Evolutionary conservation across 2,113 vertebrate genomes (phyloP).

Genomic region (Camelus dromedarius): DNA sequence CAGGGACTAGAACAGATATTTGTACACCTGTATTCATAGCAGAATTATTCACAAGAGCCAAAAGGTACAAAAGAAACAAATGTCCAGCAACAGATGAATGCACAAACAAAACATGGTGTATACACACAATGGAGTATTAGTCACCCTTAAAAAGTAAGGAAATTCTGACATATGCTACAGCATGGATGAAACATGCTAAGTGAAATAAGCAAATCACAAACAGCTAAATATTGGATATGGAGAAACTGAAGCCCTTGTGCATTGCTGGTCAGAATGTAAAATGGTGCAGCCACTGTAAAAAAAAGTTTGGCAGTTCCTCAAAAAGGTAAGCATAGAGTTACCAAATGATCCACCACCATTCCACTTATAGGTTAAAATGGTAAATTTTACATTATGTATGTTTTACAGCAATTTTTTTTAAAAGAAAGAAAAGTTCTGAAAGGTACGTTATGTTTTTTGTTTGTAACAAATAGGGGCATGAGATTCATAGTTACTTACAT

Average conservation of each 20-base stretch:
- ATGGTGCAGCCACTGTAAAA: neutral
- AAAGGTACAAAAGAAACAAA: neutral
- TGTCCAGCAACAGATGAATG: neutral
- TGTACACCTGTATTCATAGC: neutral
- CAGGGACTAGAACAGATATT: neutral
- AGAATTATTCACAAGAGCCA: neutral
- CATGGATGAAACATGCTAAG: neutral
- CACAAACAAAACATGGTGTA: neutral
- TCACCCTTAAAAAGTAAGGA: neutral
- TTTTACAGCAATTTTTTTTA: neutral
- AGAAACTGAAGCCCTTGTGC: neutral
- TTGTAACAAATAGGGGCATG: neutral
- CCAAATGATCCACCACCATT: neutral
- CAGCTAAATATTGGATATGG: neutral
- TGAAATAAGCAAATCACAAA: neutral
- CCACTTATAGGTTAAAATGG: neutral
- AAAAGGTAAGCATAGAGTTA: neutral
- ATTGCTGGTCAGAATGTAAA: neutral
- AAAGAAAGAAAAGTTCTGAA: neutral
- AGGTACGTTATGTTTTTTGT: neutral
- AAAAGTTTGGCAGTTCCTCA: neutral
- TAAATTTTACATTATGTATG: neutral
- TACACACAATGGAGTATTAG: neutral
- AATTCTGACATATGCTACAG: neutral
- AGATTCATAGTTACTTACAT: neutral